Evolutionary conservation across 2,888 invertebrate species (phyloP), one percentile per base, ranked within the genome.

Genomic region (Pyrgus malvae): DNA sequence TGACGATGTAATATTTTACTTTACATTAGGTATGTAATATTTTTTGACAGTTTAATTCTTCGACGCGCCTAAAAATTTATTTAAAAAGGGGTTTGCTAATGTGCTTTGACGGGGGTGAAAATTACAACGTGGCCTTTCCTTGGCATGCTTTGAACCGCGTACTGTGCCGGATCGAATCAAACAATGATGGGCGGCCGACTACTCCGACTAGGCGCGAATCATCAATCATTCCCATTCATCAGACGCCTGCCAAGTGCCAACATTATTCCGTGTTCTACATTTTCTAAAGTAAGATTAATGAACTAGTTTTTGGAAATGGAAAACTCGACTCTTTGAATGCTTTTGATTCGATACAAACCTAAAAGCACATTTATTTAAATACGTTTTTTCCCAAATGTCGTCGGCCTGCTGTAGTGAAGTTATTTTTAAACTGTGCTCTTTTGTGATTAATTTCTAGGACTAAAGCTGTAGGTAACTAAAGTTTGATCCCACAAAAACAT

Each of bases 151-250:
- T 21, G 21, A 21, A 25, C 12, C 21, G n/a, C n/a, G n/a, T n/a
- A n/a, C 31, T 12, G 11, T 12, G 21, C 8, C 11, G 38, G 21
- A 68, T 63, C 64, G 63, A 49, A 48, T 41, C 64, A 53, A 61
- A 67, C 63, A 69, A 67, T 61, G 60, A 58, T 57, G 58, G 55
- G 51, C 49, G 59, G 48, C 27, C 50, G 59, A 59, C 64, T 64
- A 64, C 57, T 42, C 51, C 21, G n/a, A n/a, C n/a, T n/a, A n/a
- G n/a, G n/a, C 40, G 31, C 16, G 11, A 21, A 38, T 11, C 67
- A 76, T 76, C 68, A 73, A 77, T 76, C 73, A 76, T 66, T 68
- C 57, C 57, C 60, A 66, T 76, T 74, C 70, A 69, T 65, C 61
- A 61, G 55, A 55, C 53, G 55, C 16, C 37, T 35, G 40, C 60